Percentiles rank a stretch among this genome's conserved stretches.
phyloP scores from a whole-genome alignment of 2,888 invertebrate genomes.

The Spisula solida region DNA sequence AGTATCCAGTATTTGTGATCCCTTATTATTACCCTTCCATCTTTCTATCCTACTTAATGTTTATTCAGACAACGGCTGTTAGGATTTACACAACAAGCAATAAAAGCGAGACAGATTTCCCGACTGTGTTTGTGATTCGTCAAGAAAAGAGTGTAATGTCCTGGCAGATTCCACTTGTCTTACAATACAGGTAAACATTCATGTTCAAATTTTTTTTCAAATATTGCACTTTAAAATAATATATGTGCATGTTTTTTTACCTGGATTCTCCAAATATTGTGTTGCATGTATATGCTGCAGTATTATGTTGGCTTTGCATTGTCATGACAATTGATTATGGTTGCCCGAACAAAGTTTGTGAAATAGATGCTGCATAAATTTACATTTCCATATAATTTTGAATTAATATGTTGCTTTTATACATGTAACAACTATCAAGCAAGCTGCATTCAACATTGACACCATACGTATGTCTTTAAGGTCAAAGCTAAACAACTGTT shows the following conservation, averaged over 20 bases:
- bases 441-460: no score
- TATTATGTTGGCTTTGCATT: background rate
- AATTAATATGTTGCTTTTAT: background rate
- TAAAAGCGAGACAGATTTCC: slow-evolving; percentile 47
- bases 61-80: slow-evolving; percentile 59
- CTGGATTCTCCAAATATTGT: no score
- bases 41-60: background rate
- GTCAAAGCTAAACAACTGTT: no score
- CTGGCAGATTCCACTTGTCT: slow-evolving; percentile 92
- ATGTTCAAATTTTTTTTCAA: background rate
- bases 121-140: slow-evolving; percentile 90
- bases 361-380: background rate
- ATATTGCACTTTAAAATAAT: background rate
- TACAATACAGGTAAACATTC: slow-evolving; percentile 87
- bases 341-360: no score
- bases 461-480: no score
- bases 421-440: no score
- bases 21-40: no score
- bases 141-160: slow-evolving; percentile 93
- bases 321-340: no score
- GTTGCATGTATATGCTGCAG: background rate
- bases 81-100: slow-evolving; percentile 50
- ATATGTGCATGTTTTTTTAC: no score
- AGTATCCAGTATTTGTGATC: no score
- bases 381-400: no score